phyloP scores from a whole-genome alignment of 2,888 invertebrate species.

The Eupithecia exiguata region DNA sequence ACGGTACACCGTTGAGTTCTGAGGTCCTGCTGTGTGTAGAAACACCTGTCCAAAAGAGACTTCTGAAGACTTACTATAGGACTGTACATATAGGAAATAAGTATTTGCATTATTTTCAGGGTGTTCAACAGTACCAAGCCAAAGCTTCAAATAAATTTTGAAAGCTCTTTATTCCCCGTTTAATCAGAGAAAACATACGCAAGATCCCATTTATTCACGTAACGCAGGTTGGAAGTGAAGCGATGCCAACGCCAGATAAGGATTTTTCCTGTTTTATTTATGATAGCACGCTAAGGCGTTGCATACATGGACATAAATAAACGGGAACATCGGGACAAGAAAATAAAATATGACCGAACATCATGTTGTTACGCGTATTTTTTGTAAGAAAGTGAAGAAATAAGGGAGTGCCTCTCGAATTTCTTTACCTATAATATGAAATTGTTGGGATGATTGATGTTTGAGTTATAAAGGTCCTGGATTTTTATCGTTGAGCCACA shows the following conservation, averaged over 20 bases:
- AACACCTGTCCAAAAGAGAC: slow-evolving; percentile 5
- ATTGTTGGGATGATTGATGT: slow-evolving; percentile 33
- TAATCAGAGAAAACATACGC: slow-evolving; percentile 35
- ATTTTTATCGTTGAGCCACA: slow-evolving; percentile 20
- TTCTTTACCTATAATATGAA: slow-evolving; percentile 16
- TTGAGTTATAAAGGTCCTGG: slow-evolving; percentile 9
- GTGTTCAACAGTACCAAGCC: not conserved
- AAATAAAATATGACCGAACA: slow-evolving; percentile 46
- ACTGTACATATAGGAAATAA: too few relatives aligned
- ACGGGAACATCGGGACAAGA: slow-evolving; percentile 43
- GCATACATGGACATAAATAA: slow-evolving; percentile 52
- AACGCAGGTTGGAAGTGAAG: slow-evolving; percentile 34
- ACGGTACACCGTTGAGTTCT: slow-evolving; percentile 18
- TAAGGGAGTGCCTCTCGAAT: slow-evolving; percentile 21
- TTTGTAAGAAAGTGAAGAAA: slow-evolving; percentile 30
- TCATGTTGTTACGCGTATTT: slow-evolving; percentile 31
- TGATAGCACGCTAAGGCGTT: slow-evolving; percentile 47
- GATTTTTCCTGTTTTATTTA: slow-evolving; percentile 48
- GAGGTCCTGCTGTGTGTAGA: slow-evolving; percentile 5
- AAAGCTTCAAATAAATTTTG: slow-evolving; percentile 12
- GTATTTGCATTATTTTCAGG: not conserved
- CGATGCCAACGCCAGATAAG: slow-evolving; percentile 39
- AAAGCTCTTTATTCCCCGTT: slow-evolving; percentile 37
- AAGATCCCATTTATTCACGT: slow-evolving; percentile 29
- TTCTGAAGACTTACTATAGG: not conserved